Base-by-base conservation (phyloP, 2,113 vertebrate species). In the Cephalopterus ornatus region DNA sequence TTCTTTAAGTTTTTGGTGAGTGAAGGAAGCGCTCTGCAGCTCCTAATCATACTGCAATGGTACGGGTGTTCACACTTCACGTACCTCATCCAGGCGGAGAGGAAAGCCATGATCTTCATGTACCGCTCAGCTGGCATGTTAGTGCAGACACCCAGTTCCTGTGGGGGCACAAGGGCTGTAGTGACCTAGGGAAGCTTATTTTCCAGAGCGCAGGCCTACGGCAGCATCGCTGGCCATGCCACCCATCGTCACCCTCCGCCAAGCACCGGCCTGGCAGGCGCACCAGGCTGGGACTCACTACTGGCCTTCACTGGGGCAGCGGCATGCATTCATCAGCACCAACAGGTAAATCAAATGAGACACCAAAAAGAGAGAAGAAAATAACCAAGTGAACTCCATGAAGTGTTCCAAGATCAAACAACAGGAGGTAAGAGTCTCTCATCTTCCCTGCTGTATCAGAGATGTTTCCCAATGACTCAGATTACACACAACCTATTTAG, bases 161-260 rank as follows among this genome's bases (percentile, higher is more conserved):
- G 1, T 0, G 10, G 33, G 33, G 50, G 41, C 49, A 42, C 10
- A 81, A 59, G 41, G 47, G 28, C 76, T 75, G 19, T 9, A 58
- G 46, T 8, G 50, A 53, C 46, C 49, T 9, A 9, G 5, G 12
- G 42, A 85, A 52, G 14, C 33, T 62, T 58, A n/a, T 6, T 8
- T 70, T 37, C 23, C 32, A 83, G 53, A 68, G 24, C 28, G 22
- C 0, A 50, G 42, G 33, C 11, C 42, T 59, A 44, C 1, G 1
- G 59, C 3, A 2, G 44, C 50, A 47, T 23, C 0, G 0, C 56
- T 59, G 50, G 37, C 58, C 44, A 22, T 21, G 66, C 26, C 70
- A 46, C 63, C 67, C 37, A 11, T 4, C 4, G 0, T 22, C 27
- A n/a, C 37, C 37, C 24, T 11, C 5, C 3, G 1, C 63, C 76